Evolutionary conservation across 2,888 invertebrate species (phyloP), one percentile per base, ranked within the genome.

Genomic region (Pseudococcus longispinus): DNA sequence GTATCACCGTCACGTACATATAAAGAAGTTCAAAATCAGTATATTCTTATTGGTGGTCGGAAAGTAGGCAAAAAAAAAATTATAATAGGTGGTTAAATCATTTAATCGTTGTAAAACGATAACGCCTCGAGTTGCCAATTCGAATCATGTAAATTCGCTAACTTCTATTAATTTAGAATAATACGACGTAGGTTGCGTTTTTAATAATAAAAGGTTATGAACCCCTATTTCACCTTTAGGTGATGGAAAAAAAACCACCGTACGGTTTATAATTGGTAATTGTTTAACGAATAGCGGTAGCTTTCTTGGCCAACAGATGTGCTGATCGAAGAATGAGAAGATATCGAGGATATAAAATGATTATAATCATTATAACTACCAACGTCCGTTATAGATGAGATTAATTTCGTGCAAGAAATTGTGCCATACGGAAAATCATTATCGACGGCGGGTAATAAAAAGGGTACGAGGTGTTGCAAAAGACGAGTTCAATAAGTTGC

Each of bases 71-170:
- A 42, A 42, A 80, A 18, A n/a, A 37, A 32, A 42, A 80, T 80
- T 80, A 42, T 80, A 80, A 80, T 80, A 23, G 23, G 60, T 60
- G 23, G 42, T 80, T 80, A 3, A 80, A 74, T 32, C 74, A 18
- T 74, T 32, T 37, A 42, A 80, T 42, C 42, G 18, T 23, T 42
- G n/a, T 20, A 29, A 80, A 80, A 42, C 42, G 37, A 80, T 80
- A 80, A 42, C 77, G 77, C 77, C 77, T 80, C 77, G 18, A 80
- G 77, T 42, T 80, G 77, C 42, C 77, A 80, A 80, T 80, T 80
- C 11, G 11, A 80, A 42, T 80, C 77, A 42, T 42, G 42, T 23
- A 80, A 80, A 37, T 80, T 8, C 13, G 20, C 32, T 11, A 13
- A 42, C 20, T 20, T 77, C 11, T 13, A 15, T 77, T 37, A n/a